Evolutionary conservation across 2,888 invertebrate species (phyloP), one percentile per base, ranked within the genome.

Genomic region (Scaptomyza tumidula): DNA sequence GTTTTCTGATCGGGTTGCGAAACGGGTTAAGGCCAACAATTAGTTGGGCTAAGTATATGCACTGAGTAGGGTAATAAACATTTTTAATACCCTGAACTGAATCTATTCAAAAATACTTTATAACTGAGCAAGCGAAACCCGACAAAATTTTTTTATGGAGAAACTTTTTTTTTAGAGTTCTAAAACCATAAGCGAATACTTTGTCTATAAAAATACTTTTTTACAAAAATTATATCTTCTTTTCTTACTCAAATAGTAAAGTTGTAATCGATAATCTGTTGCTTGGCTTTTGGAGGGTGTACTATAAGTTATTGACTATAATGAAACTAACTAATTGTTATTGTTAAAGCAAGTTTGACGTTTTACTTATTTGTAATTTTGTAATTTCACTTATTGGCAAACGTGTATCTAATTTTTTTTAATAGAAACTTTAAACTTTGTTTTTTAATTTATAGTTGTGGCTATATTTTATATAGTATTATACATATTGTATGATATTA

Each of bases 321-420:
- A 2, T 7, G 31, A 4, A 29, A 6, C 31, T n/a, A 31, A 9
- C 13, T 35, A 13, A 35, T 27, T 43, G 13, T 35, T 19, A n/a
- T 41, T 24, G 7, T 14, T 14, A 4, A 57, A 52, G 48, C 59
- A 10, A n/a, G 64, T 41, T 53, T 39, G 49, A 37, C n/a, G n/a
- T n/a, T n/a, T 37, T 13, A 13, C 29, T 46, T 24, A 29, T 44
- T 44, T 43, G 53, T 24, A 65, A 48, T 53, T 10, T 13, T 11
- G 6, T 19, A 44, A 24, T 16, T 41, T 16, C 11, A 44, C 0
- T 13, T 24, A 44, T 24, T 44, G 9, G 3, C 14, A 14, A 41
- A 16, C 41, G 16, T 41, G n/a, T 41, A 1, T 24, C 1, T 24
- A 24, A 24, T 24, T 19, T 1, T 19, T 19, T 19, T 19, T 19